phyloP scores from a whole-genome alignment of 2,888 invertebrate genomes.

The Baccha elongata region DNA sequence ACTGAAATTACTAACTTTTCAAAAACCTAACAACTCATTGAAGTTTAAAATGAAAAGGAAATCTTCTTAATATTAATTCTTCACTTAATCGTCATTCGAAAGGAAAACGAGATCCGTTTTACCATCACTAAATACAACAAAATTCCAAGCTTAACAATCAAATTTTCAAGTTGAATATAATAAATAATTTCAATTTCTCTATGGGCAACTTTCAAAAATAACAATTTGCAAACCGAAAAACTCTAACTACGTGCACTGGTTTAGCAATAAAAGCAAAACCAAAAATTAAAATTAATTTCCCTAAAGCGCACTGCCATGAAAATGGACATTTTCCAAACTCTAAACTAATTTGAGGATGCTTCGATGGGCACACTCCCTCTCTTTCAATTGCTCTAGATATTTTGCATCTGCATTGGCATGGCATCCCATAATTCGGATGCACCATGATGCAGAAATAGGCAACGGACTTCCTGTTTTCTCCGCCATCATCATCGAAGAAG shows the following conservation, averaged over 20 bases:
- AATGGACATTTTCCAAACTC: conserved; percentile 59
- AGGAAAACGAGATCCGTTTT: not conserved
- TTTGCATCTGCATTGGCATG: conserved; percentile 66
- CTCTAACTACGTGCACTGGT: conserved; percentile 34
- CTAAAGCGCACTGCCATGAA: conserved; percentile 52
- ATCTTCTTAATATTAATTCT: not conserved
- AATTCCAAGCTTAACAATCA: conserved; percentile 18
- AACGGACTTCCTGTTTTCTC: conserved; percentile 56
- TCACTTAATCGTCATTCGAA: too few relatives aligned
- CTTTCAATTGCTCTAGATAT: conserved; percentile 38
- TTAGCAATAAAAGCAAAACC: conserved; percentile 25
- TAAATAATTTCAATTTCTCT: conserved; percentile 20
- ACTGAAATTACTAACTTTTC: too few relatives aligned
- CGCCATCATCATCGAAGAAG: not conserved
- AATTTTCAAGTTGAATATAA: conserved; percentile 7
- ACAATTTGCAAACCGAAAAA: conserved; percentile 23
- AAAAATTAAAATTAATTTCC: conserved; percentile 58
- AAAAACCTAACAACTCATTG: too few relatives aligned
- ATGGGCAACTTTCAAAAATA: conserved; percentile 23
- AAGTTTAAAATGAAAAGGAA: too few relatives aligned
- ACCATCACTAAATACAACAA: not conserved
- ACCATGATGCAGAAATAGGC: conserved; percentile 68
- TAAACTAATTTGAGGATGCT: conserved; percentile 69
- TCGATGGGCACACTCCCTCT: conserved; percentile 64
- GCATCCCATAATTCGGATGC: conserved; percentile 65